Percentiles rank a stretch among this genome's conserved stretches.
phyloP scores from a whole-genome alignment of 2,113 vertebrate species.

The Mus spicilegus region DNA sequence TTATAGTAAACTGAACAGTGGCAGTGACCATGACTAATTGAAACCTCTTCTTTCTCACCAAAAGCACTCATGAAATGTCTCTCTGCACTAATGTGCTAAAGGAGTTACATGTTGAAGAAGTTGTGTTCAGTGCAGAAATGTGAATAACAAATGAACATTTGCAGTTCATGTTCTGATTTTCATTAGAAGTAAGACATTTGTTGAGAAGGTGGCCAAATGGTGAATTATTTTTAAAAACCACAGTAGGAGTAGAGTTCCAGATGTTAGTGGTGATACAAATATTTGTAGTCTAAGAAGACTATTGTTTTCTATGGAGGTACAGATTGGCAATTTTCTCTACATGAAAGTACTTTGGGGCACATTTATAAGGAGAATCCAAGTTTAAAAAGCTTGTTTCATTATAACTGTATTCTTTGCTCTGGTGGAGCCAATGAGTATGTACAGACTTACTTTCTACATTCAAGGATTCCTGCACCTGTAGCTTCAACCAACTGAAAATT shows the following conservation, averaged over 20 bases:
- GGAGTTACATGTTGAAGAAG: not conserved
- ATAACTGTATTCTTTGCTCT: not conserved
- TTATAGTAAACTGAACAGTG: not conserved
- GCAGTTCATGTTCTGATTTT: slow-evolving; percentile 19
- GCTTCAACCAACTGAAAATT: not conserved
- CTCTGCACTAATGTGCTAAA: not conserved
- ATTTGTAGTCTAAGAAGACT: not conserved
- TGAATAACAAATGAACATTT: not conserved
- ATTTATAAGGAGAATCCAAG: not conserved
- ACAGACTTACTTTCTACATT: not conserved
- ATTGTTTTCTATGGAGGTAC: not conserved
- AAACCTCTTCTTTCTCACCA: not conserved
- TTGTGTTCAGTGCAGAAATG: not conserved
- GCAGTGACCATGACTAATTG: not conserved
- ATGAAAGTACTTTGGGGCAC: not conserved
- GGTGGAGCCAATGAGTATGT: not conserved
- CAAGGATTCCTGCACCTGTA: not conserved
- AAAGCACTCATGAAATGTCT: not conserved
- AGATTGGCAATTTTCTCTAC: not conserved
- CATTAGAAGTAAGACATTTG: not conserved
- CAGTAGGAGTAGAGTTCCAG: not conserved
- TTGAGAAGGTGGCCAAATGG: slow-evolving; percentile 7
- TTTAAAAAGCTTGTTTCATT: not conserved
- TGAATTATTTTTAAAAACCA: not conserved
- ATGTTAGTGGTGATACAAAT: not conserved